Evolutionary conservation across 2,888 invertebrate genomes (phyloP).

Genomic region (Sepioteuthis lessoniana): DNA sequence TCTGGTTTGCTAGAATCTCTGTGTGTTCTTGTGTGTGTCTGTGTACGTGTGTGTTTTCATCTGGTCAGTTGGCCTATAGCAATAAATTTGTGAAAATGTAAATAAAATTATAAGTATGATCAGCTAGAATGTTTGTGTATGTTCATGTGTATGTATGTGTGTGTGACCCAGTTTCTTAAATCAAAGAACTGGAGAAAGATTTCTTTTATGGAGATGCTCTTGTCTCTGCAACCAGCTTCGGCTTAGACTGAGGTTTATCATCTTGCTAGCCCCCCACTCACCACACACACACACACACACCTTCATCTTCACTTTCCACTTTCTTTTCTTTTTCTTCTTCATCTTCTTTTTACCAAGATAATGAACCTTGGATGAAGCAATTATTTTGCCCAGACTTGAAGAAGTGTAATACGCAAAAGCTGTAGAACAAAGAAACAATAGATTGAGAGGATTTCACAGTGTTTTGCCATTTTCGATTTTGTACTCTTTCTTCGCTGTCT

Average conservation of each 20-base stretch:
- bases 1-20: background rate
- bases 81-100: too few species aligned
- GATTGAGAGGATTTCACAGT: background rate
- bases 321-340: background rate
- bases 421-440: background rate
- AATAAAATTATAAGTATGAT: too few species aligned
- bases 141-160: background rate
- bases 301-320: background rate
- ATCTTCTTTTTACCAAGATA: background rate
- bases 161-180: background rate
- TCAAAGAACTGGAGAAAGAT: constrained; percentile 2
- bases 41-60: too few species aligned
- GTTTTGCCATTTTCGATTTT: background rate
- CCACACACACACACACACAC: background rate
- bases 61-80: too few species aligned
- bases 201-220: too few species aligned
- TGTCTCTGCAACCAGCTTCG: too few species aligned
- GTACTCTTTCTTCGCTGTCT: background rate
- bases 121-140: background rate
- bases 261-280: background rate
- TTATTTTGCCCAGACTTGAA: constrained; percentile 33
- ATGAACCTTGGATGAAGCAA: constrained; percentile 33
- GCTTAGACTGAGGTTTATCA: background rate
- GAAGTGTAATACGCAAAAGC: background rate
- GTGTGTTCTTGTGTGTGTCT: background rate